Base-by-base conservation (phyloP, 2,797 vertebrate genomes). In the Aeoliscus strigatus region DNA sequence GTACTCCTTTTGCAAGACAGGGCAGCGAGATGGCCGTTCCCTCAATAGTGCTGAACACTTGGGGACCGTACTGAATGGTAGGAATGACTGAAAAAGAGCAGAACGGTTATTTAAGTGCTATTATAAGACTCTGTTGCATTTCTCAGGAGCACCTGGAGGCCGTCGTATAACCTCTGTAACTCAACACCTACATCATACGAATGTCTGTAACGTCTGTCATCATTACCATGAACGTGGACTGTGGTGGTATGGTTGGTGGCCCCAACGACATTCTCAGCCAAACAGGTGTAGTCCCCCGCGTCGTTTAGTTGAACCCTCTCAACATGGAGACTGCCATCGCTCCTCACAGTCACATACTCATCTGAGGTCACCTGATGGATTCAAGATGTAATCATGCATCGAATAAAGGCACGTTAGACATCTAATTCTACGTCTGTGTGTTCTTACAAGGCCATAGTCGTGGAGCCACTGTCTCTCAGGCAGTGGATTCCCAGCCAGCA, bases 11-110 rank as follows among this genome's bases (percentile, higher is more conserved):
- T 12, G 91, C 91, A 75, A 79, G 91, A 70, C 96, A 99, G 0
- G 95, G 93, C 45, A 99, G 61, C 2, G 87, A 90, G 60, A 98
- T 77, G 4, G 92, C 82, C 2, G 77, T 79, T 37, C 90, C 92
- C 77, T 99, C 96, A 1, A 96, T 91, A 9, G 93, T 96, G 60
- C 89, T 97, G 75, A 98, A 96, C 42, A 96, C 87, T 76, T 97
- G 95, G 60, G 96, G 93, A 9, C 94, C 93, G 0, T 97, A 89
- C 58, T 95, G 93, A 80, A 99, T 97, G 42, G 88, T 90, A 13
- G 96, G 96, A 64, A 90, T 81, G 50, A 96, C 96, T 99, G 62
- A 16, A 76, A 55, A 0, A 43, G 1, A 32, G 9, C 10, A 15
- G 0, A 39, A 27, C 0, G 29, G 11, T 41, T 27, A 48, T 32